Percentiles rank a stretch among this genome's conserved stretches.
Evolutionary conservation across 2,888 invertebrate species (phyloP).

Genomic region (Hedychridium roseum): DNA sequence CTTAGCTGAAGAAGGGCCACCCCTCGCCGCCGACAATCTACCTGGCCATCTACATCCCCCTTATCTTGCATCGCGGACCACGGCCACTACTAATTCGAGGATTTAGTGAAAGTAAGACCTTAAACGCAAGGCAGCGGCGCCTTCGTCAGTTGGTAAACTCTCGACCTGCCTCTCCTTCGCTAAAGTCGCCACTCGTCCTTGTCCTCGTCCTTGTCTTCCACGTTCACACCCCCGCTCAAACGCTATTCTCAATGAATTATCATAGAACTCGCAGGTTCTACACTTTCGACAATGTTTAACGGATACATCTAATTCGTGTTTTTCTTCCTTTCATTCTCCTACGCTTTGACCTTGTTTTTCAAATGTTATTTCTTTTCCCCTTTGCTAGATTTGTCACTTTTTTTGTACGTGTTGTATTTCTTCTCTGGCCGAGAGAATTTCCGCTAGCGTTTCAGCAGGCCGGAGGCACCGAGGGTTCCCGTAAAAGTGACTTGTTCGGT

Average conservation of each 20-base stretch:
- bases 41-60: slow-evolving; percentile 49
- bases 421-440: too few species aligned
- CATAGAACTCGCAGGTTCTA: too few species aligned
- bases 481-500: slow-evolving; percentile 40
- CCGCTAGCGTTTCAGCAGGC: too few species aligned
- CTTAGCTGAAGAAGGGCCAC: slow-evolving; percentile 12
- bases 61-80: slow-evolving; percentile 56
- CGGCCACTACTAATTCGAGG: slow-evolving; percentile 57
- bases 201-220: background rate
- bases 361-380: too few species aligned
- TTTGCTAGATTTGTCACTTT: too few species aligned
- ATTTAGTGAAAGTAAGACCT: slow-evolving; percentile 53
- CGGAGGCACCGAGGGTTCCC: slow-evolving; percentile 19
- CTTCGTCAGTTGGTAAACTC: slow-evolving; percentile 21
- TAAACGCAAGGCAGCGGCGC: slow-evolving; percentile 32
- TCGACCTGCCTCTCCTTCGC: slow-evolving; percentile 1
- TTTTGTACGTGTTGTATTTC: too few species aligned
- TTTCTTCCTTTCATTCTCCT: too few species aligned
- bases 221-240: too few species aligned
- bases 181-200: slow-evolving; percentile 10
- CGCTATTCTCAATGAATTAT: too few species aligned
- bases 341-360: too few species aligned
- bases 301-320: too few species aligned
- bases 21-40: slow-evolving; percentile 36
- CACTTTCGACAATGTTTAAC: too few species aligned